These are phyloP conservation scores for Chrosomus eos DNA, from an alignment of 2,797 vertebrate species.

Conservation along the genomic window DNA sequence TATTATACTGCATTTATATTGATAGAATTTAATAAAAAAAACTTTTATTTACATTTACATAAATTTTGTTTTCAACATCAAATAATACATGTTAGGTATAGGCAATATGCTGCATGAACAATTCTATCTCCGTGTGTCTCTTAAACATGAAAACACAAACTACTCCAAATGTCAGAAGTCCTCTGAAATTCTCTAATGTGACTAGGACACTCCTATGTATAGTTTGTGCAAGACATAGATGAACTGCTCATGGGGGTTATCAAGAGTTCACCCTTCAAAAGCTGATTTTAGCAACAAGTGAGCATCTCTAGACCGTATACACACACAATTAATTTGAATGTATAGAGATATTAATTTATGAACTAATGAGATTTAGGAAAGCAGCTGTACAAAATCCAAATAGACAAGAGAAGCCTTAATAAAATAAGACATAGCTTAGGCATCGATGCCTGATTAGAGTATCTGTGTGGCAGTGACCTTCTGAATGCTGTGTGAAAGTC, in stretches of 20 bases:
- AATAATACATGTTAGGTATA: not conserved
- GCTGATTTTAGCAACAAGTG: not conserved
- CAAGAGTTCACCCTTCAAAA: not conserved
- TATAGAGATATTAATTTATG: not conserved
- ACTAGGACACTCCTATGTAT: not conserved
- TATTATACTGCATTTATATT: slow-evolving; percentile 30
- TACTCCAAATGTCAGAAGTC: not conserved
- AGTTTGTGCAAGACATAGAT: not conserved
- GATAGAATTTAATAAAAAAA: not conserved
- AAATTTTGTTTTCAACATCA: not conserved
- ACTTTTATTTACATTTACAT: not conserved
- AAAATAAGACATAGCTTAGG: slow-evolving; percentile 29
- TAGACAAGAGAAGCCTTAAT: slow-evolving; percentile 2
- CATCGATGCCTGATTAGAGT: slow-evolving; percentile 8
- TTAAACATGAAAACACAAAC: not conserved
- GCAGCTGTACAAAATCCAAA: not conserved
- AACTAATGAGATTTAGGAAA: slow-evolving; percentile 7
- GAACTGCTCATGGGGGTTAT: not conserved
- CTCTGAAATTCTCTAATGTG: not conserved
- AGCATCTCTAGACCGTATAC: not conserved
- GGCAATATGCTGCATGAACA: not conserved
- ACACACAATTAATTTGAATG: not conserved
- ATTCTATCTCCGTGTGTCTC: not conserved
- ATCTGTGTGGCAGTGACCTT: slow-evolving; percentile 18
- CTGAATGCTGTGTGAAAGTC: slow-evolving; percentile 25